Base-by-base conservation (phyloP, 2,113 vertebrate genomes). In the Heteronetta atricapilla region DNA sequence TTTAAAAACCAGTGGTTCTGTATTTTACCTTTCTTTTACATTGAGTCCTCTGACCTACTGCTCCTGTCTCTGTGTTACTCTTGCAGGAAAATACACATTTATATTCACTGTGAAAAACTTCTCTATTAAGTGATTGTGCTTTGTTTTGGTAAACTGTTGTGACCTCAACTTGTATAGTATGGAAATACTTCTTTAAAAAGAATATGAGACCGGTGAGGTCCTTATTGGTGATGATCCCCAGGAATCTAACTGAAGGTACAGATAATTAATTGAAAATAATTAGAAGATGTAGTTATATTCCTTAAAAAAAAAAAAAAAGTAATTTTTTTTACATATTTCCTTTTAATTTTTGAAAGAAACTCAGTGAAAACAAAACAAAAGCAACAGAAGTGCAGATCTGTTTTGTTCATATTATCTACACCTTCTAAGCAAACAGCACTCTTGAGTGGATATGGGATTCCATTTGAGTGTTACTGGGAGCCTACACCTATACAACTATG, bases 201-300 rank as follows among this genome's bases (percentile, higher is more conserved):
- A 88, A 88, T 48, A 70, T 75, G 90, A 77, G 83, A 59, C 64
- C 19, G 68, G 50, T 50, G 38, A 26, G 55, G 42, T 94, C 72
- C 60, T 73, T 91, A 55, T 40, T 93, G 64, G 94, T 92, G 53
- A 72, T 56, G 94, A 68, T 96, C 86, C 85, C 48, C 64, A n/a
- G 62, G 86, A 75, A 55, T 75, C 75, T 64, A 23, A 53, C 73
- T 64, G 73, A 83, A 82, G 38, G 82, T 86, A 89, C 88, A 92
- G 72, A 83, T 93, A 86, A 44, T 86, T 66, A 90, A 91, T 82
- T 68, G 81, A 88, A 96, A 90, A 72, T 70, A 63, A 74, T 88
- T 93, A 36, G 33, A 72, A 62, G 5, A 42, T 78, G 13, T 40
- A 73, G 33, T 48, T 73, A 14, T 20, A 6, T 26, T 78, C 10